Conservation (phyloP, 2,888 invertebrate genomes). For the Chironomus riparius region DNA sequence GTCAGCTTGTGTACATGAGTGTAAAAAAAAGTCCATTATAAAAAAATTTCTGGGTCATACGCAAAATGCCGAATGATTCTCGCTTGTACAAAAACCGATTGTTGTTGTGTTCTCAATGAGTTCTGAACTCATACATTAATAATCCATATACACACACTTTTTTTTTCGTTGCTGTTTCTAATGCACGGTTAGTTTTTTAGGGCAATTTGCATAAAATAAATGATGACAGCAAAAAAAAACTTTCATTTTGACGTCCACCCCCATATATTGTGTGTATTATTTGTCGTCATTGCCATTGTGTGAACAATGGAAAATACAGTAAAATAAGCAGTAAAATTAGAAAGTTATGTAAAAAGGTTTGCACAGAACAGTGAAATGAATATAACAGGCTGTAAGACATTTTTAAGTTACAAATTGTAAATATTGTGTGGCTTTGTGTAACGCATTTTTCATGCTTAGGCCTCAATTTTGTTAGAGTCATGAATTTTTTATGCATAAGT, state of each 20-base stretch:
- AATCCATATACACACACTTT: not conserved
- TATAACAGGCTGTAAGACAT: not conserved
- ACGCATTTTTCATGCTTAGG: too few species aligned
- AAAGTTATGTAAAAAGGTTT: constrained; percentile 23
- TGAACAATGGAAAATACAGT: not conserved
- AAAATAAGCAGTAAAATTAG: not conserved
- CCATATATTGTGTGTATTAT: not conserved
- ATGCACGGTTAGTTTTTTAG: constrained; percentile 4
- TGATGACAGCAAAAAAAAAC: constrained; percentile 14
- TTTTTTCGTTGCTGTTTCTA: not conserved
- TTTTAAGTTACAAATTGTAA: not conserved
- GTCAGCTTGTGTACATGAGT: not conserved
- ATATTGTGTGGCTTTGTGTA: too few species aligned
- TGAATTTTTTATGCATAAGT: too few species aligned
- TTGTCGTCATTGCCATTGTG: not conserved
- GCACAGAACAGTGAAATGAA: constrained; percentile 6
- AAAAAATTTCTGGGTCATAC: constrained; percentile 24
- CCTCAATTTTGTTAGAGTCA: too few species aligned
- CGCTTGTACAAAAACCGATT: not conserved
- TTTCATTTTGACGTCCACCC: constrained; percentile 26
- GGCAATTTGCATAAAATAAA: constrained; percentile 8
- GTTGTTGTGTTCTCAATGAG: not conserved
- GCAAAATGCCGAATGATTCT: constrained; percentile 10
- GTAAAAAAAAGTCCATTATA: not conserved
- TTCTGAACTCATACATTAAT: not conserved